Base-by-base conservation (phyloP, 1,140 invertebrate genomes). In the Chelonus insularis region DNA sequence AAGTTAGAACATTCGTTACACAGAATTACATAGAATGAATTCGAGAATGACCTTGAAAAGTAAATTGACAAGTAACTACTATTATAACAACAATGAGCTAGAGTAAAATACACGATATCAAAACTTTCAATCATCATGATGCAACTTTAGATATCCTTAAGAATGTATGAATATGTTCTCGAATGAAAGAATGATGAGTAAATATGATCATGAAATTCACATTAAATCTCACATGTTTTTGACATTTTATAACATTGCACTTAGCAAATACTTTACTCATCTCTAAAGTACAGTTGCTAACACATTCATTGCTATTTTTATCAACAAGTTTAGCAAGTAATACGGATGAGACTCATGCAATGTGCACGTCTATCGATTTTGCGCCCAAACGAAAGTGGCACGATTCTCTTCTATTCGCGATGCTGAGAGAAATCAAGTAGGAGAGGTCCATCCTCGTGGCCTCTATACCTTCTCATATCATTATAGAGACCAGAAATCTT, bases 311-410 rank as follows among this genome's bases (percentile, higher is more conserved):
- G 36, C 43, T 56, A 62, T 62, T 56, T 56, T 62, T 62, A 56
- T 62, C 60, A 62, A 62, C 60, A 57, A 62, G 41, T 57, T 21
- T 7, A 16, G 20, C 34, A 29, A 34, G 41, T 56, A 25, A 45
- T 20, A 16, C 14, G 23, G 11, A 57, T 12, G 20, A 55, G 47
- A 52, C 11, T 12, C 3, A 23, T 11, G 18, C 18, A 25, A 37
- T 55, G 57, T 66, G 60, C 43, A 66, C 61, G 57, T 66, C 64
- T 62, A 66, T 66, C 64, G 64, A 66, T 66, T 66, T 66, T 66
- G 60, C 60, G 64, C 60, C 64, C 64, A 65, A 65, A 65, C 64
- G 60, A 66, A 66, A 66, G 60, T 66, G 64, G 64, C 64, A 66
- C 64, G 64, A 63, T 66, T 62, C 57, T 36, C 29, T 39, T 39